Base-by-base conservation (phyloP, 1,140 invertebrate genomes). In the Brachionus asplanchnoidis region DNA sequence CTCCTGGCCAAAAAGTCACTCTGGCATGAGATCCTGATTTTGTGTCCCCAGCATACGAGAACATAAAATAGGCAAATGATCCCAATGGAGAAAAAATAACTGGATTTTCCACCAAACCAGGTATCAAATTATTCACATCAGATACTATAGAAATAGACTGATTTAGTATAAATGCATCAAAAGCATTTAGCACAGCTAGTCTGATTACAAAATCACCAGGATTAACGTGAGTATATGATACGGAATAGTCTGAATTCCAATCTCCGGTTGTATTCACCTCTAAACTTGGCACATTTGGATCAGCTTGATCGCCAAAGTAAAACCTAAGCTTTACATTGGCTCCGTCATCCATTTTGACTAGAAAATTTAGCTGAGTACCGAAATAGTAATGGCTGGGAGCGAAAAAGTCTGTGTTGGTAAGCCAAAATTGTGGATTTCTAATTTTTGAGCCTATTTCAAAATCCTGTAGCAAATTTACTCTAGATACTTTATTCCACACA, bases 1-100 rank as follows among this genome's bases (percentile, higher is more conserved):
- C 79, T 17, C 79, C 79, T 46, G 79, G 79, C 79, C 79, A 82
- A 42, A 82, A 17, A 42, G 50, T 82, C 9, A 82, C 79, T 40
- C 7, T 82, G 8, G 79, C 79, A 65, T 82, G 79, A 1, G 79
- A 82, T 9, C 79, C 79, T 11, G 79, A 60, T 44, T 20, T 82
- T 60, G 53, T 66, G 7, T 68, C 53, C 20, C 3, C 79, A 20
- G 8, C 32, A 82, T 82, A 82, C 8, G 32, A 60, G 26, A 82
- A 82, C 50, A 65, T 42, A 46, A 82, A 82, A 42, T 65, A 44
- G 2, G 79, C 79, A 50, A 50, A 50, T 26, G 53, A 65, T 26
- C 79, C 79, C 7, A 65, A 2, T 36, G 79, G 50, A 9, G 53
- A 65, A 46, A 65, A 82, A 1, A 82, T 23, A 1, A 82, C 79